Percentiles rank a stretch among this genome's conserved stretches.
These are phyloP conservation scores for Chanos chanos DNA, from an alignment of 2,797 vertebrate species.

Conservation along the genomic window DNA sequence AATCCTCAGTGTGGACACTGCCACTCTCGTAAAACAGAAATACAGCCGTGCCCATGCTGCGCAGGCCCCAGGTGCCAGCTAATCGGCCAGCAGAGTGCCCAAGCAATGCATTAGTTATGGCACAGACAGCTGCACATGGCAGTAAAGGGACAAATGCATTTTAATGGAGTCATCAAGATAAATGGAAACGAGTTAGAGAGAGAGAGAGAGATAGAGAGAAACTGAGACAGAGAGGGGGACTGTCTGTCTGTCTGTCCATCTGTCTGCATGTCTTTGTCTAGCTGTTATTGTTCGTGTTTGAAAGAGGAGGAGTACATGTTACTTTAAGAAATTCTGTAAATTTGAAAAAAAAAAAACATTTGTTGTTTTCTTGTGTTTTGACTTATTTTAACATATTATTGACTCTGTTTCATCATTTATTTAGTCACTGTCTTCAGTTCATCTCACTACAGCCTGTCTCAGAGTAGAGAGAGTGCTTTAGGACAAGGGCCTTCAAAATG, in stretches of 20 bases:
- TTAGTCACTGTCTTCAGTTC: too few species aligned
- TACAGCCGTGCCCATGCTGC: too few species aligned
- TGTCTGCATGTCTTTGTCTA: background rate
- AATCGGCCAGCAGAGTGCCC: conserved; percentile 1
- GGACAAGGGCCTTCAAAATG: too few species aligned
- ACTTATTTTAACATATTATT: background rate
- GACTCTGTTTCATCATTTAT: too few species aligned
- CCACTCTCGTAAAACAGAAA: background rate
- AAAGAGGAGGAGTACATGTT: too few species aligned
- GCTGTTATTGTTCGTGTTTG: background rate
- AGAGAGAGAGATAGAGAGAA: too few species aligned
- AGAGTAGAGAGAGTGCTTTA: too few species aligned
- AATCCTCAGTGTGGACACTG: background rate
- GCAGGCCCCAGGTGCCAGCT: background rate
- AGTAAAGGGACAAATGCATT: background rate
- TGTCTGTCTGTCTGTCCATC: background rate
- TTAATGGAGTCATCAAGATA: conserved; percentile 1
- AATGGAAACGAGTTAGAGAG: too few species aligned
- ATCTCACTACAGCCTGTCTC: too few species aligned
- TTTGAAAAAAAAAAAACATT: too few species aligned
- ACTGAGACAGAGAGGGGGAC: background rate
- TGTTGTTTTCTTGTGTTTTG: background rate
- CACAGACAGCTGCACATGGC: background rate
- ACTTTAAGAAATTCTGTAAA: background rate
- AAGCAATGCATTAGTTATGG: background rate